A percentile compares a stretch with the other conserved stretches of the same genome.
These are phyloP conservation scores for Oplegnathus fasciatus DNA, from an alignment of 2,113 vertebrate species.

Conservation along the genomic window DNA sequence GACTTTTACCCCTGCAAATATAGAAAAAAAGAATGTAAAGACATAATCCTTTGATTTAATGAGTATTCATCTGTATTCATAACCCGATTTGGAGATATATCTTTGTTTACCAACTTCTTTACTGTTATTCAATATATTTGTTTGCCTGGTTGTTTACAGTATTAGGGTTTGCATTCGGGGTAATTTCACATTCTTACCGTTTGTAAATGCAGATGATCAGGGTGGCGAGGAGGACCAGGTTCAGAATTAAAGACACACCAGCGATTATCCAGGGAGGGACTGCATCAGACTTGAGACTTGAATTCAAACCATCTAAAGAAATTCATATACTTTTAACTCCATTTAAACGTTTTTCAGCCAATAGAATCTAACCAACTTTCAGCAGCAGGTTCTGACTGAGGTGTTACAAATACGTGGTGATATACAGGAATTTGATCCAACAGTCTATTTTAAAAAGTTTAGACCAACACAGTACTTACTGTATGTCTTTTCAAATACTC, in stretches of 20 bases:
- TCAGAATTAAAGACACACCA: constrained; percentile 30
- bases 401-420: too few species aligned
- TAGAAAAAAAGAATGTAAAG: neutral
- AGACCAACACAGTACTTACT: too few species aligned
- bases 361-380: too few species aligned
- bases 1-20: neutral
- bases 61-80: neutral
- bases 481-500: too few species aligned
- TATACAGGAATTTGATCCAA: too few species aligned
- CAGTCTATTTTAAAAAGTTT: too few species aligned
- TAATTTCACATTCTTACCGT: neutral
- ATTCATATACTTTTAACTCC: neutral
- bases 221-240: constrained; percentile 27
- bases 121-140: neutral
- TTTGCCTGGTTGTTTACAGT: neutral
- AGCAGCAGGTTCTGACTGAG: too few species aligned
- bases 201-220: constrained; percentile 15
- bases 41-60: too few species aligned
- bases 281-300: neutral
- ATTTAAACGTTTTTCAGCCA: too few species aligned
- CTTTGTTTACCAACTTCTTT: neutral
- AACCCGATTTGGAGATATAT: too few species aligned
- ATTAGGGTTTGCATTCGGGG: neutral
- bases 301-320: neutral
- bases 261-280: constrained; percentile 27